Conservation (phyloP, 2,888 invertebrate genomes). For the Catocala fraxini region DNA sequence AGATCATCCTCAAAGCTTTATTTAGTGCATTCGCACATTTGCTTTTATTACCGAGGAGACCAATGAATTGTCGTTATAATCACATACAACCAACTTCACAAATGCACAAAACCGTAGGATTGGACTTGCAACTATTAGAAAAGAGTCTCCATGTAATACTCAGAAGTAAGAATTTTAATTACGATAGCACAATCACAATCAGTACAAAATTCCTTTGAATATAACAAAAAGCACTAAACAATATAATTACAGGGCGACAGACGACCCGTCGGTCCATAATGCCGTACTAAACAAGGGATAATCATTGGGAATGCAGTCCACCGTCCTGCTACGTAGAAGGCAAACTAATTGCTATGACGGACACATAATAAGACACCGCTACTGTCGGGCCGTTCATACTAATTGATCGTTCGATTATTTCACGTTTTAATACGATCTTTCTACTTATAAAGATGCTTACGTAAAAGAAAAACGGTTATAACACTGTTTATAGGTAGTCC, state of each 20-base stretch:
- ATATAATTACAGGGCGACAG: constrained; percentile 29
- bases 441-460: too few relatives aligned
- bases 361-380: constrained; percentile 49
- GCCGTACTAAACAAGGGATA: constrained; percentile 54
- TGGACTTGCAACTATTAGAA: too few relatives aligned
- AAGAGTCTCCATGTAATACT: too few relatives aligned
- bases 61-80: too few relatives aligned
- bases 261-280: constrained; percentile 31
- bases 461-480: too few relatives aligned
- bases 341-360: constrained; percentile 63
- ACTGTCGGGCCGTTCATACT: constrained; percentile 33
- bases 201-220: constrained; percentile 15
- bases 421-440: not conserved
- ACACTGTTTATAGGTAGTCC: too few relatives aligned
- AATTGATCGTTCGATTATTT: constrained; percentile 33
- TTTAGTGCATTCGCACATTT: not conserved
- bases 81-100: too few relatives aligned
- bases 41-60: too few relatives aligned
- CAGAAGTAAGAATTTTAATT: too few relatives aligned
- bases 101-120: too few relatives aligned
- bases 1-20: not conserved
- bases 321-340: constrained; percentile 54
- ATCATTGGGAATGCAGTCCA: constrained; percentile 62
- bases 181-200: not conserved
- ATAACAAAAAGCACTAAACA: constrained; percentile 22